Evolutionary conservation across 2,888 invertebrate genomes (phyloP), one percentile per base, ranked within the genome.

Genomic region (Leistus spinibarbis): DNA sequence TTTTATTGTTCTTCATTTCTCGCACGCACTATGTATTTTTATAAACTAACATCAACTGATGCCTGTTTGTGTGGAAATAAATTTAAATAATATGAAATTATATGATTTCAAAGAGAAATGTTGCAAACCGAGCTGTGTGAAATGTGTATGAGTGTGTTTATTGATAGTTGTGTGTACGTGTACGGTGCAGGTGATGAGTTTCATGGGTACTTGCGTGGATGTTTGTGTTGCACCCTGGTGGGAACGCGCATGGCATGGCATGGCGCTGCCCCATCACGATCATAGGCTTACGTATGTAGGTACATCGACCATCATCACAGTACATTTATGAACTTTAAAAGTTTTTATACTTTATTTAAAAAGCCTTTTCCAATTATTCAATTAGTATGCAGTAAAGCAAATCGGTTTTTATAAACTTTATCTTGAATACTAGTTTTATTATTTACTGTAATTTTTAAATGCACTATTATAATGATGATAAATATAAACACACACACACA

Each of bases 141-240:
- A 10, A 13, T 10, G 40, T 40, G 40, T 60, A 5, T 60, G 40
- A 10, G 40, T 10, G 40, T 40, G 40, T 60, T 19, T 60, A 60
- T 60, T 60, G 60, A 60, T 60, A 20, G 60, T 60, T 22, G n/a
- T 13, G 60, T 13, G 57, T 60, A 60, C 60, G 60, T 60, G 60
- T 20, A 16, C 10, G 20, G 16, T 60, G 60, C 60, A 60, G 60
- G 60, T 60, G 60, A 60, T 60, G 60, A 60, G 60, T 60, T 17
- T 22, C 22, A 22, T 60, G 22, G 19, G 60, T 60, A 60, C 60
- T 60, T 60, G 60, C 60, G 17, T 20, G 60, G 22, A 60, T 60
- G 22, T 60, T 60, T 60, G 60, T 60, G 60, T 60, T 20, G 60
- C 60, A 60, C 60, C 60, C 60, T 60, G 60, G 22, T 60, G 60